Evolutionary conservation across 2,888 invertebrate species (phyloP).

Genomic region (Eulithis testata): DNA sequence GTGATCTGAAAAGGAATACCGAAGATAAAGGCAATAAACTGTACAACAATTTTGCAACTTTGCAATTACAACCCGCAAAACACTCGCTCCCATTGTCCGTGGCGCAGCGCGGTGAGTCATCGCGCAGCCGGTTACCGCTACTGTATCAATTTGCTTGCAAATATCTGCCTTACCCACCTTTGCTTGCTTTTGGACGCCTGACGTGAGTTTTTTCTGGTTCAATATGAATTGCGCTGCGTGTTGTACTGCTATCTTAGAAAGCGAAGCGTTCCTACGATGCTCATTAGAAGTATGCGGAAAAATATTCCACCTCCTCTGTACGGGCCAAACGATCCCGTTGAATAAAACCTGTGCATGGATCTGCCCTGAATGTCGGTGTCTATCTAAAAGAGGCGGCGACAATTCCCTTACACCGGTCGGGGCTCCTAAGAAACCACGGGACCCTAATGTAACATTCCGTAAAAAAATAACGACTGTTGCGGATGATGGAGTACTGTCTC

Average conservation of each 20-base stretch:
- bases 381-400: neutral
- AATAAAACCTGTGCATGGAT: neutral
- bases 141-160: neutral
- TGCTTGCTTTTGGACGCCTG: neutral
- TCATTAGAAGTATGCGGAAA: neutral
- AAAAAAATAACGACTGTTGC: neutral
- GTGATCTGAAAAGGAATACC: neutral
- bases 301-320: neutral
- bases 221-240: slow-evolving; percentile 2
- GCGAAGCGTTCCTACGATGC: neutral
- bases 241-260: neutral
- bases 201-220: no score
- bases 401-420: neutral
- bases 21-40: neutral
- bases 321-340: neutral
- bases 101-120: slow-evolving; percentile 1
- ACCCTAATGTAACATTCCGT: neutral
- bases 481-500: neutral
- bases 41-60: neutral
- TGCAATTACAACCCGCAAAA: neutral
- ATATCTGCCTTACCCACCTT: neutral
- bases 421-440: neutral
- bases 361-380: neutral
- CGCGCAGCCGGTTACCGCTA: neutral
- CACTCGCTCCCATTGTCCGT: no score